phyloP scores from a whole-genome alignment of 2,113 vertebrate genomes.

The Cephalopterus ornatus region DNA sequence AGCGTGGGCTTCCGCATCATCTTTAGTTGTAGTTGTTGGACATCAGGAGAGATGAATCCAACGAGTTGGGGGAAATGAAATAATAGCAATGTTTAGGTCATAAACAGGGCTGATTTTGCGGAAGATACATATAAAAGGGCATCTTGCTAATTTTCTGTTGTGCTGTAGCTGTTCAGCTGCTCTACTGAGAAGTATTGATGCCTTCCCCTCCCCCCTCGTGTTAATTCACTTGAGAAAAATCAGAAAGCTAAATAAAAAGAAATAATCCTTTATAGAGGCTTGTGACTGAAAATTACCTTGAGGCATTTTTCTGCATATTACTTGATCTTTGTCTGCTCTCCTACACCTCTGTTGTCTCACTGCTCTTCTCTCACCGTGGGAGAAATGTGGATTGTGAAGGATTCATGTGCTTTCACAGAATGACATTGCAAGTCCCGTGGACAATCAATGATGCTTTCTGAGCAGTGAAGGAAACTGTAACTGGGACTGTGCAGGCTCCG shows the following conservation, averaged over 20 bases:
- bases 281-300: neutral
- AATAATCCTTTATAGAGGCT: neutral
- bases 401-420: neutral
- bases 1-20: neutral
- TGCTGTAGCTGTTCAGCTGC: neutral
- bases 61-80: neutral
- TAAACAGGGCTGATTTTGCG: neutral
- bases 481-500: neutral
- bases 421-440: neutral
- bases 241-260: neutral
- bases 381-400: neutral
- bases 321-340: neutral
- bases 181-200: neutral
- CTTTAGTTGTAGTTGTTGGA: neutral
- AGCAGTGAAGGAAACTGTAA: neutral
- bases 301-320: neutral
- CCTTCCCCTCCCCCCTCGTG: neutral
- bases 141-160: neutral
- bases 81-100: neutral
- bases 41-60: neutral
- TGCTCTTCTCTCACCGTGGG: neutral
- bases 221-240: neutral
- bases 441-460: neutral
- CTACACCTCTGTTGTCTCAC: neutral
- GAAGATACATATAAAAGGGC: neutral